Conservation (phyloP, 2,113 vertebrate genomes). For the Acrocephalus arundinaceus region DNA sequence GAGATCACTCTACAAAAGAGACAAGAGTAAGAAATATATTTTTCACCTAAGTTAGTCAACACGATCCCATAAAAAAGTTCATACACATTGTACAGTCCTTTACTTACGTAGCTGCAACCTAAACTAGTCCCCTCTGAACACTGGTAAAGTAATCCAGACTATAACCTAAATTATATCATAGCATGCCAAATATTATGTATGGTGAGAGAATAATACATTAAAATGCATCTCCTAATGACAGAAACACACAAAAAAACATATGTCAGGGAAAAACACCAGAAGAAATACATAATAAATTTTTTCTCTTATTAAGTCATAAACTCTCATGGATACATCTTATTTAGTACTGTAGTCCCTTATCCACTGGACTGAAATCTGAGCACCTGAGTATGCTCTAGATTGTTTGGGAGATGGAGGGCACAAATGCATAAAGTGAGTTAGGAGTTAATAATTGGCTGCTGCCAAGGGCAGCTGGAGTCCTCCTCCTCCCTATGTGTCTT, state of each 20-base stretch:
- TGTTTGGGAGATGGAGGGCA: background rate
- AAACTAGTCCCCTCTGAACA: background rate
- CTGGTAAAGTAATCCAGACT: background rate
- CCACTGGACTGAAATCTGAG: background rate
- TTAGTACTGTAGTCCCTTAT: background rate
- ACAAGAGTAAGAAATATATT: background rate
- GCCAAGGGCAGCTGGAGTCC: background rate
- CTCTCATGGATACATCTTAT: background rate
- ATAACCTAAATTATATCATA: background rate
- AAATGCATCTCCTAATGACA: background rate
- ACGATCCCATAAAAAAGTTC: background rate
- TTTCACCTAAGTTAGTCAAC: background rate
- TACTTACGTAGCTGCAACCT: background rate
- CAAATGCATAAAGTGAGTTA: background rate
- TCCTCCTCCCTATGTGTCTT: background rate
- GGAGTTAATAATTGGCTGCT: background rate
- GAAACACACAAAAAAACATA: background rate
- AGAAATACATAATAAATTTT: background rate
- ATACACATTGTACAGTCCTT: background rate
- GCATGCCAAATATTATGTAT: background rate
- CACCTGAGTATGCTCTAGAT: background rate
- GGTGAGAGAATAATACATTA: background rate
- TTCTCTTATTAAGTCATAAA: background rate
- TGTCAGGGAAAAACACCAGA: background rate
- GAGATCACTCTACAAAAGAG: background rate